phyloP scores from a whole-genome alignment of 2,797 vertebrate genomes.

The Microctenopoma stevenorrisi region DNA sequence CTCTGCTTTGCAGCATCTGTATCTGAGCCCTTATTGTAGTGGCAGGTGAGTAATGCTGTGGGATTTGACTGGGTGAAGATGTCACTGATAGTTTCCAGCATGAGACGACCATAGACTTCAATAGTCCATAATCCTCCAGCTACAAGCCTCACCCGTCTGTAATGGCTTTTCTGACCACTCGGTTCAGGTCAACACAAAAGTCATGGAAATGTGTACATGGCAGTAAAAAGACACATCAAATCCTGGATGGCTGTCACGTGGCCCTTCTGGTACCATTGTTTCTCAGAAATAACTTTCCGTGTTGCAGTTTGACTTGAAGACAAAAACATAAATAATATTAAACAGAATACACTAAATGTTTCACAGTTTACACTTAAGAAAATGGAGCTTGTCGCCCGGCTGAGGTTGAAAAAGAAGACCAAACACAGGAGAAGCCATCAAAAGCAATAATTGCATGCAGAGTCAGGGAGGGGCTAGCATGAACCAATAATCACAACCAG shows the following conservation, averaged over 20 bases:
- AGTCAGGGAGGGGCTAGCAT: slow-evolving; percentile 64
- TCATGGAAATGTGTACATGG: slow-evolving; percentile 77
- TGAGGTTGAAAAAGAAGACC: slow-evolving; percentile 11
- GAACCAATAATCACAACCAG: slow-evolving; percentile 78
- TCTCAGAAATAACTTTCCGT: slow-evolving; percentile 1
- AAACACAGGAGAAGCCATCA: slow-evolving; percentile 59
- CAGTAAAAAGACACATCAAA: slow-evolving; percentile 53
- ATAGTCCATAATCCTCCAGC: slow-evolving; percentile 76
- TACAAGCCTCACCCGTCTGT: slow-evolving; percentile 76
- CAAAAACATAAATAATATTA: slow-evolving; percentile 1
- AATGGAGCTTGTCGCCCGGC: slow-evolving; percentile 26
- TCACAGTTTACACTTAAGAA: slow-evolving; percentile 32
- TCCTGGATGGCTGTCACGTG: background rate
- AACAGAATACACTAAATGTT: slow-evolving; percentile 19
- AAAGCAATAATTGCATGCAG: slow-evolving; percentile 69
- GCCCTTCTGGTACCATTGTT: slow-evolving; percentile 3
- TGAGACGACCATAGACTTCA: slow-evolving; percentile 76
- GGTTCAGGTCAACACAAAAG: slow-evolving; percentile 76
- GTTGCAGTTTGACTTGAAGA: slow-evolving; percentile 4
- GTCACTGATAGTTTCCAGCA: slow-evolving; percentile 78
- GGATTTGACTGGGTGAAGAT: slow-evolving; percentile 83
- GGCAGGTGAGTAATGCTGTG: slow-evolving; percentile 75
- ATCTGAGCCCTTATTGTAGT: slow-evolving; percentile 56
- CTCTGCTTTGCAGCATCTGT: slow-evolving; percentile 16
- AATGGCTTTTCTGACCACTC: slow-evolving; percentile 80